Percentiles rank a stretch among this genome's conserved stretches.
These are phyloP conservation scores for Galerucella calmariensis DNA, from an alignment of 2,888 invertebrate species.

Conservation along the genomic window DNA sequence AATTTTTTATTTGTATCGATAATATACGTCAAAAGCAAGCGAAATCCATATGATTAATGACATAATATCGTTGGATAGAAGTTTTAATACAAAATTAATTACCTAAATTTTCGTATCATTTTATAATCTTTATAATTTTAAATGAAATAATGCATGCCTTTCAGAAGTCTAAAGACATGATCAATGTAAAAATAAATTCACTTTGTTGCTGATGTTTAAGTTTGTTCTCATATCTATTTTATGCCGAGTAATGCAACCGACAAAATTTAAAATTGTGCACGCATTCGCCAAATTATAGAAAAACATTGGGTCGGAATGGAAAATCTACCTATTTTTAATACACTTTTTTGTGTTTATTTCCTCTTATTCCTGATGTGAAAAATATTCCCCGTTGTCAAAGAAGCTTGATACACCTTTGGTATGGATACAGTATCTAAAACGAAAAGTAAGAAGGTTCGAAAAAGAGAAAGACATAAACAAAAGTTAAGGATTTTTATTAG, in stretches of 20 bases:
- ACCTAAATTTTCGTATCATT: neutral
- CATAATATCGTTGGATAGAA: neutral
- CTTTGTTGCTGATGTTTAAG: neutral
- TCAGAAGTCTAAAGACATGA: neutral
- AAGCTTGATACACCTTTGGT: slow-evolving; percentile 11
- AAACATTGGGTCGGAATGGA: no score
- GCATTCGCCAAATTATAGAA: no score
- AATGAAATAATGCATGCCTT: neutral
- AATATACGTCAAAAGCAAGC: neutral
- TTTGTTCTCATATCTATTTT: neutral
- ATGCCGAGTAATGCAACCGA: no score
- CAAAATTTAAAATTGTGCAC: no score
- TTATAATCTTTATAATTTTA: neutral
- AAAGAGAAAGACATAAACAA: slow-evolving; percentile 40
- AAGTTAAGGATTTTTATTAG: slow-evolving; percentile 39
- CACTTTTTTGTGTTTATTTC: no score
- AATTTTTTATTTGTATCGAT: neutral
- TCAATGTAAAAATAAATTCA: neutral
- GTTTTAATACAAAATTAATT: neutral
- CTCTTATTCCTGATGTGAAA: neutral
- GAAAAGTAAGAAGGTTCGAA: slow-evolving; percentile 31
- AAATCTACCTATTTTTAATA: no score
- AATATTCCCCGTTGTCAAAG: neutral
- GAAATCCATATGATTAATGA: neutral
- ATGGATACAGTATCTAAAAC: slow-evolving; percentile 39